Conservation (phyloP, 2,888 invertebrate genomes). For the Phyto melanocephala region DNA sequence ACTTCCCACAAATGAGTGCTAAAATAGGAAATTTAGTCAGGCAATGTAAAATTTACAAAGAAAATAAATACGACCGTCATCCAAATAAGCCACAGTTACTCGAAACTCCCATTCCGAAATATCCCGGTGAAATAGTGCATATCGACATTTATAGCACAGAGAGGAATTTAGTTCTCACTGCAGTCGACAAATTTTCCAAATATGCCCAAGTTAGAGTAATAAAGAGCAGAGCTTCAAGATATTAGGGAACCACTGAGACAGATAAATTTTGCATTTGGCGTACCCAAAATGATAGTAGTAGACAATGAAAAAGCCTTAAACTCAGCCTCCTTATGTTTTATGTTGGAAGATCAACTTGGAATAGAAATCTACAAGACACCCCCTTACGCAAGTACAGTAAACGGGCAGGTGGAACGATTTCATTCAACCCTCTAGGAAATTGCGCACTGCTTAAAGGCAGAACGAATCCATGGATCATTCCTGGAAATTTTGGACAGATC, state of each 20-base stretch:
- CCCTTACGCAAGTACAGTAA: background rate
- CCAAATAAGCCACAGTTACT: background rate
- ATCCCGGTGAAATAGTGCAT: conserved; percentile 1
- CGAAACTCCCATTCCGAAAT: conserved; percentile 7
- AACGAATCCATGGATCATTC: background rate
- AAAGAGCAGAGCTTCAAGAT: conserved; percentile 10
- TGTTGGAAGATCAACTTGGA: background rate
- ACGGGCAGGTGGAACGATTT: background rate
- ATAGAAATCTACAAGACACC: background rate
- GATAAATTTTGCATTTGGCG: background rate
- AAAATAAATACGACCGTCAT: conserved; percentile 27
- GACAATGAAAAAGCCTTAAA: background rate
- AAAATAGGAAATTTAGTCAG: too few relatives aligned
- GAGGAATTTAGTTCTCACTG: background rate
- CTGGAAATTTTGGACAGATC: background rate
- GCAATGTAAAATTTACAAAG: conserved; percentile 25
- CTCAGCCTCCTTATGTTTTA: background rate
- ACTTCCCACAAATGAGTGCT: too few relatives aligned
- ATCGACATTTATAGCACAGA: conserved; percentile 3
- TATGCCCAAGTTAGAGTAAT: conserved; percentile 6
- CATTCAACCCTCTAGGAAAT: conserved; percentile 36
- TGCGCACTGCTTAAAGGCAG: background rate
- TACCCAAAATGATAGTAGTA: background rate
- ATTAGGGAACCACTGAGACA: background rate
- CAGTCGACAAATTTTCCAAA: background rate